These are phyloP conservation scores for Neoscelio sp. DNA, from an alignment of 2,888 invertebrate genomes.

Conservation along the genomic window DNA sequence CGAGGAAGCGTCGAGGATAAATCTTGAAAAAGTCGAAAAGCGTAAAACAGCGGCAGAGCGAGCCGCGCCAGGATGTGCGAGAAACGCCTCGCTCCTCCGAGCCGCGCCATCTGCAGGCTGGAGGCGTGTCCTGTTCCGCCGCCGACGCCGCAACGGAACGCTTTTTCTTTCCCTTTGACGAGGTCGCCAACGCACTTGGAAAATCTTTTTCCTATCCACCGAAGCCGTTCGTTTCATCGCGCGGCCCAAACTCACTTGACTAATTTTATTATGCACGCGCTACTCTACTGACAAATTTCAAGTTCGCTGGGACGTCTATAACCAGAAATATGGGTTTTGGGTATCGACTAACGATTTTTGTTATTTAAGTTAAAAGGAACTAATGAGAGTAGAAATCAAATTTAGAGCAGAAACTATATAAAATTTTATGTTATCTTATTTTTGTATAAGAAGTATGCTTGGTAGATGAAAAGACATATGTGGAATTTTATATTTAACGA, in stretches of 20 bases:
- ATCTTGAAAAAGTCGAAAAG: conserved; percentile 83
- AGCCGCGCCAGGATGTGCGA: conserved; percentile 70
- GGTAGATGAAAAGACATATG: too few relatives aligned
- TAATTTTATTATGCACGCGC: conserved; percentile 33
- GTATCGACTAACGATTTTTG: too few relatives aligned
- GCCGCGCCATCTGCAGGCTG: conserved; percentile 68
- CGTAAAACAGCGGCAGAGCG: conserved; percentile 77
- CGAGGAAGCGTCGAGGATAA: conserved; percentile 82
- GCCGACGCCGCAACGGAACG: conserved; percentile 45
- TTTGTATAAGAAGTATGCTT: too few relatives aligned
- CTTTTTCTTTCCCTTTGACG: conserved; percentile 52
- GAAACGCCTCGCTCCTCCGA: conserved; percentile 70
- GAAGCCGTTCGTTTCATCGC: conserved; percentile 24
- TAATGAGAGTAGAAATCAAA: too few relatives aligned
- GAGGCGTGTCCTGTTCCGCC: conserved; percentile 73
- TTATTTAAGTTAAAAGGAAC: too few relatives aligned
- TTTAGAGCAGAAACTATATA: too few relatives aligned
- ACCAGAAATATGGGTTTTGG: neutral
- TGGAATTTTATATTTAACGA: too few relatives aligned
- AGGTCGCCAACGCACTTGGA: conserved; percentile 45
- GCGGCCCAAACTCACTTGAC: conserved; percentile 13
- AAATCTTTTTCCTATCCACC: conserved; percentile 40
- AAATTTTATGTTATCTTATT: too few relatives aligned
- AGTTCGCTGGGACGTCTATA: too few relatives aligned
- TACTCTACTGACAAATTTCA: too few relatives aligned